Conservation (phyloP, 1,140 invertebrate genomes). For the Bombus waltoni region DNA sequence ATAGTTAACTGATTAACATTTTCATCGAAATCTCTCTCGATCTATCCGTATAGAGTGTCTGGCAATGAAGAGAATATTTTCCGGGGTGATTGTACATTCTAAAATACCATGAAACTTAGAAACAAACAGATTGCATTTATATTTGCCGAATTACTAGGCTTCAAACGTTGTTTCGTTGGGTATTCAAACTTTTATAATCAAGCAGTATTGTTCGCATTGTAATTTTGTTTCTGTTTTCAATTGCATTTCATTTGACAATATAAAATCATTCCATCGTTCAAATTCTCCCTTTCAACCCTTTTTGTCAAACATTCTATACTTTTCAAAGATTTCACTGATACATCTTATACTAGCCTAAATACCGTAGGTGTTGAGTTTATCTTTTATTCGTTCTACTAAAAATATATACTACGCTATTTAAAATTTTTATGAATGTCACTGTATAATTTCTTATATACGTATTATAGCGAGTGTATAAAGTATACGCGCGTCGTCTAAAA, state of each 20-base stretch:
- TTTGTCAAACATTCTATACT: not conserved
- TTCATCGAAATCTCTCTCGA: not conserved
- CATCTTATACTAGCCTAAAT: not conserved
- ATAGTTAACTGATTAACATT: slow-evolving; percentile 1
- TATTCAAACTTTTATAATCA: too few species aligned
- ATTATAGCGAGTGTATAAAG: too few species aligned
- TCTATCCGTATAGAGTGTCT: not conserved
- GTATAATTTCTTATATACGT: too few species aligned
- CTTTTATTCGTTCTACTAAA: not conserved
- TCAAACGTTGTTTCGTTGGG: not conserved
- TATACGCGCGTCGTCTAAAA: too few species aligned
- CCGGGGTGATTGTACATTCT: not conserved
- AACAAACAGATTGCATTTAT: not conserved
- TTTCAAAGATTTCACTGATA: not conserved
- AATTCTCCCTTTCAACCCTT: not conserved
- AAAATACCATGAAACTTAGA: not conserved
- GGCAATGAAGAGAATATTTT: not conserved
- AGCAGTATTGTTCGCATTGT: too few species aligned
- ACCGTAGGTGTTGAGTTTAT: too few species aligned
- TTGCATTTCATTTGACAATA: not conserved
- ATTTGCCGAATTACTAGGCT: not conserved
- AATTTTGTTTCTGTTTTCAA: not conserved
- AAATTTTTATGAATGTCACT: too few species aligned
- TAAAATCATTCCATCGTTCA: not conserved
- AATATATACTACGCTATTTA: too few species aligned